Evolutionary conservation across 2,888 invertebrate genomes (phyloP).

Genomic region (Parnassius orleans): DNA sequence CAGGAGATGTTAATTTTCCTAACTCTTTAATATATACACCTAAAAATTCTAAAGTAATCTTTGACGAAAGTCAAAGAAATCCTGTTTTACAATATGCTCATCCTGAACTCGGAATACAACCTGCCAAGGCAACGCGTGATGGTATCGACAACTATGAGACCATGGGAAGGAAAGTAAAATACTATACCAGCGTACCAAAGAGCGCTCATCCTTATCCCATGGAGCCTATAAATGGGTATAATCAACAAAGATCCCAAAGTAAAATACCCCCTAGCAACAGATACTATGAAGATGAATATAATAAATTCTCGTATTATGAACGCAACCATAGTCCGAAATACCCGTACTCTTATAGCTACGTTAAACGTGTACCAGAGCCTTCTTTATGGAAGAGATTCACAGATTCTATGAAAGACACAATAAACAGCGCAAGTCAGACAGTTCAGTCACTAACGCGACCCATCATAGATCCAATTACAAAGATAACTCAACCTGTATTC

Average conservation of each 20-base stretch:
- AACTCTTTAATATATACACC: constrained; percentile 84
- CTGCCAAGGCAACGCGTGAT: constrained; percentile 82
- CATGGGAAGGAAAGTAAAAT: constrained; percentile 67
- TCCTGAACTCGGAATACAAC: constrained; percentile 89
- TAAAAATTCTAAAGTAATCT: constrained; percentile 80
- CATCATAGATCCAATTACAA: constrained; percentile 80
- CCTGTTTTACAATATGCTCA: constrained; percentile 90
- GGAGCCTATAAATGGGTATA: constrained; percentile 70
- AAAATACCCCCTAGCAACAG: constrained; percentile 63
- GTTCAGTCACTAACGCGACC: constrained; percentile 84
- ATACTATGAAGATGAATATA: constrained; percentile 75
- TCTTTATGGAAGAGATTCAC: constrained; percentile 88
- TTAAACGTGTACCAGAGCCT: constrained; percentile 80
- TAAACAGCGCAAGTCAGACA: constrained; percentile 85
- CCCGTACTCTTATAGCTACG: constrained; percentile 82
- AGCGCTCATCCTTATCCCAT: constrained; percentile 81
- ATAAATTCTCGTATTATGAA: constrained; percentile 79
- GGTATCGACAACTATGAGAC: constrained; percentile 56
- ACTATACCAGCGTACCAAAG: constrained; percentile 77
- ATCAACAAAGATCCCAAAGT: constrained; percentile 68
- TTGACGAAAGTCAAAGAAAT: constrained; percentile 86
- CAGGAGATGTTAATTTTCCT: constrained; percentile 83
- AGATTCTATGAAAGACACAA: constrained; percentile 86
- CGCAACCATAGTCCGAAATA: constrained; percentile 74
- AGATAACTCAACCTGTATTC: constrained; percentile 83